phyloP scores from a whole-genome alignment of 1,140 invertebrate species.

The Apolygus lucorum region DNA sequence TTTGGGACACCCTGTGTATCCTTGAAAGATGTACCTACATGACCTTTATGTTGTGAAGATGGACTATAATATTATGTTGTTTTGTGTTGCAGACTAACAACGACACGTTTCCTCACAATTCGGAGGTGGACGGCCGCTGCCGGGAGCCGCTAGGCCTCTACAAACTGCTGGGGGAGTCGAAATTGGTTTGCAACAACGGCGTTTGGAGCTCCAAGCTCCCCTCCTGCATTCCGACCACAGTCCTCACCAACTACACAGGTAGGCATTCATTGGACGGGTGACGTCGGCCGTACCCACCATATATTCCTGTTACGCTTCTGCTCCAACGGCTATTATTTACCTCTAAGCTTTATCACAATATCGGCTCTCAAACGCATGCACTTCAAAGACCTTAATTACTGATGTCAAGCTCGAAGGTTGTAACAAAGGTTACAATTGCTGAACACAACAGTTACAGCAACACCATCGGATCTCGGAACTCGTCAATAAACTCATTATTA shows the following conservation, averaged over 20 bases:
- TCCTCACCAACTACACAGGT: conserved; percentile 77
- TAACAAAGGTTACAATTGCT: no score
- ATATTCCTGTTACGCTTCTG: not conserved
- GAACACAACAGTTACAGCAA: no score
- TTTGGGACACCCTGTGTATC: no score
- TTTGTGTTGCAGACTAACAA: conserved; percentile 28
- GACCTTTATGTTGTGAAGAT: no score
- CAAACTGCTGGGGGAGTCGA: conserved; percentile 60
- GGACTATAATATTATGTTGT: not conserved
- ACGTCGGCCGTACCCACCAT: not conserved
- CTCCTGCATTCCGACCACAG: conserved; percentile 67
- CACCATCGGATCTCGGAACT: no score
- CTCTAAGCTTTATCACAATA: not conserved
- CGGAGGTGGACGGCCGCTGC: conserved; percentile 60
- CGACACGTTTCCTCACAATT: conserved; percentile 38
- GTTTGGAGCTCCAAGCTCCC: conserved; percentile 64
- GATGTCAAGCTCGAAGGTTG: no score
- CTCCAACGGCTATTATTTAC: not conserved
- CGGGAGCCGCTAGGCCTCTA: conserved; percentile 64
- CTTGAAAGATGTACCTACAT: no score
- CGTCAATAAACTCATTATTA: no score
- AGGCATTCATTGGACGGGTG: no score
- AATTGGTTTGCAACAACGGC: conserved; percentile 65
- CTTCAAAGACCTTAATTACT: not conserved
- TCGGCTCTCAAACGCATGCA: not conserved